Conservation (phyloP, 2,113 vertebrate genomes). For the Pampusana beccarii region DNA sequence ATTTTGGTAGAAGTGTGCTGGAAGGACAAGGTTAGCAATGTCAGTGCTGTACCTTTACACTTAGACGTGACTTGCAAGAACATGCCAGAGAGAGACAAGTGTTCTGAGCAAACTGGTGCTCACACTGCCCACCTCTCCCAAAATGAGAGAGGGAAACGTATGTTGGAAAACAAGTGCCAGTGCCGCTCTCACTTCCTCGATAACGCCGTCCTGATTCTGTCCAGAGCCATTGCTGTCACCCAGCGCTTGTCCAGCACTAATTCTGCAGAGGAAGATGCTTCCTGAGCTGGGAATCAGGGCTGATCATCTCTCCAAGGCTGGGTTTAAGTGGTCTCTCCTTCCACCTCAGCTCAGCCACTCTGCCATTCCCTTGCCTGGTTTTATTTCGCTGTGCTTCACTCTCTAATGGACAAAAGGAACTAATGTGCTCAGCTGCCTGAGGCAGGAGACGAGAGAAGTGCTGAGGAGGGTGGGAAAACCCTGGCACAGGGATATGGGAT, state of each 20-base stretch:
- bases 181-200: fast-evolving
- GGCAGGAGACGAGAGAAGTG: not conserved
- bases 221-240: not conserved
- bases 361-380: not conserved
- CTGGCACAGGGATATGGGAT: not conserved
- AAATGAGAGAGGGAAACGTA: not conserved
- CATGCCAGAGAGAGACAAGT: not conserved
- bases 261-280: not conserved
- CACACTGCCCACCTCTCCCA: not conserved
- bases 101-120: fast-evolving
- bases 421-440: not conserved
- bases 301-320: not conserved
- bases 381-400: fast-evolving
- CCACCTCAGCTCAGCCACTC: not conserved
- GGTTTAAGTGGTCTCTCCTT: not conserved
- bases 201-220: not conserved
- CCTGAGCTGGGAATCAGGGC: not conserved
- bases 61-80: not conserved
- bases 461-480: not conserved
- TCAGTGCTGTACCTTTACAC: not conserved
- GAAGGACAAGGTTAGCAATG: not conserved
- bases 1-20: not conserved
- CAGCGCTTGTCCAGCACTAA: not conserved
- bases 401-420: not conserved
- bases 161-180: not conserved